Evolutionary conservation across 2,113 vertebrate species (phyloP).

Genomic region (Paraplagusia blochii): DNA sequence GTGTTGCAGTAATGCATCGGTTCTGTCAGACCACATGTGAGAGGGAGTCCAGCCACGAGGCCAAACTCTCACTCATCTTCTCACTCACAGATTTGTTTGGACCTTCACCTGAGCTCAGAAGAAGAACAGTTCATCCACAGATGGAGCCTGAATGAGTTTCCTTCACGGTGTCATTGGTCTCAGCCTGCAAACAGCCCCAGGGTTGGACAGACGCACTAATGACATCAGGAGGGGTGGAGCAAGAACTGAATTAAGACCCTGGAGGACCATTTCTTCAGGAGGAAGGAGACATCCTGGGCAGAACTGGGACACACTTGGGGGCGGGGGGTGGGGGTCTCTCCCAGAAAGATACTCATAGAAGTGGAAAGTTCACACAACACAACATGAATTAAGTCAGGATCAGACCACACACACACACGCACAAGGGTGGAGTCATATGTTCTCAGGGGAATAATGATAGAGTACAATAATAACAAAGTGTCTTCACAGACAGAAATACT

Average conservation of each 20-base stretch:
- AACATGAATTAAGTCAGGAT: too few relatives aligned
- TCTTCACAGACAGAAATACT: too few relatives aligned
- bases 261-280: constrained; percentile 32
- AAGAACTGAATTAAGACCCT: constrained; percentile 33
- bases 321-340: constrained; percentile 26
- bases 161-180: constrained; percentile 38
- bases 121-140: constrained; percentile 29
- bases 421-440: too few relatives aligned
- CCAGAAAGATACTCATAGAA: constrained; percentile 7
- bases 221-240: constrained; percentile 37
- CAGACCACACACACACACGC: too few relatives aligned
- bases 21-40: constrained; percentile 10
- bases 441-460: too few relatives aligned
- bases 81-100: constrained; percentile 43
- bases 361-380: too few relatives aligned
- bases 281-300: constrained; percentile 25
- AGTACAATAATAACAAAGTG: too few relatives aligned
- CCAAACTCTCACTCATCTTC: constrained; percentile 28
- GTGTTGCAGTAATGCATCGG: constrained; percentile 15
- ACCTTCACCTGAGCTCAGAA: constrained; percentile 38
- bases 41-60: constrained; percentile 18
- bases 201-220: constrained; percentile 30
- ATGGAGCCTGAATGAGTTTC: constrained; percentile 41
- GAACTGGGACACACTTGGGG: constrained; percentile 25
- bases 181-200: constrained; percentile 25